These are phyloP conservation scores for Halcyon badia DNA, from an alignment of 2,797 vertebrate genomes.

Conservation along the genomic window DNA sequence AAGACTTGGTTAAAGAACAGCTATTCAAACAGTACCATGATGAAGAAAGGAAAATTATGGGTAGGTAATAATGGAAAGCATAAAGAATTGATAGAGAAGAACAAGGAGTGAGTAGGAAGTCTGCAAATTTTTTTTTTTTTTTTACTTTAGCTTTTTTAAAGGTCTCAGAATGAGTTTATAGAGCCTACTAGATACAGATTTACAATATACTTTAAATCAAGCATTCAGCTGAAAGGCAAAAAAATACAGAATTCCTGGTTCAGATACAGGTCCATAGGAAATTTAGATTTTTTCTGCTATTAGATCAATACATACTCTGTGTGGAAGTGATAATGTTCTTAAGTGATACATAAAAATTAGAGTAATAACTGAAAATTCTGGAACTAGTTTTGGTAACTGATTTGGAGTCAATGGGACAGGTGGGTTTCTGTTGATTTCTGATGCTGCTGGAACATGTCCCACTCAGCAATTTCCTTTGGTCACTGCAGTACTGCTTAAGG, in stretches of 20 bases:
- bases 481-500: not conserved
- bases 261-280: not conserved
- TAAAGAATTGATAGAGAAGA: not conserved
- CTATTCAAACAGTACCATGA: not conserved
- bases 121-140: not conserved
- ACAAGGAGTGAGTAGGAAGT: not conserved
- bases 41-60: not conserved
- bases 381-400: not conserved
- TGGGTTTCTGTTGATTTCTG: not conserved
- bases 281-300: not conserved
- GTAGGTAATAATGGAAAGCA: not conserved
- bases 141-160: not conserved
- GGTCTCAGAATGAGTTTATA: not conserved
- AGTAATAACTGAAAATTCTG: not conserved
- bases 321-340: not conserved
- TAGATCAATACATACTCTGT: not conserved
- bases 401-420: not conserved
- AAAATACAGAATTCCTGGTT: not conserved
- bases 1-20: not conserved
- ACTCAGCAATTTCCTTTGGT: not conserved
- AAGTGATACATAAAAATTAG: not conserved
- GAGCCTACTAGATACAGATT: not conserved
- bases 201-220: not conserved
- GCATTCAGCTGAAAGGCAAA: not conserved
- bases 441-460: not conserved